Evolutionary conservation across 2,113 vertebrate species (phyloP), one percentile per base, ranked within the genome.

Genomic region (Bettongia penicillata): DNA sequence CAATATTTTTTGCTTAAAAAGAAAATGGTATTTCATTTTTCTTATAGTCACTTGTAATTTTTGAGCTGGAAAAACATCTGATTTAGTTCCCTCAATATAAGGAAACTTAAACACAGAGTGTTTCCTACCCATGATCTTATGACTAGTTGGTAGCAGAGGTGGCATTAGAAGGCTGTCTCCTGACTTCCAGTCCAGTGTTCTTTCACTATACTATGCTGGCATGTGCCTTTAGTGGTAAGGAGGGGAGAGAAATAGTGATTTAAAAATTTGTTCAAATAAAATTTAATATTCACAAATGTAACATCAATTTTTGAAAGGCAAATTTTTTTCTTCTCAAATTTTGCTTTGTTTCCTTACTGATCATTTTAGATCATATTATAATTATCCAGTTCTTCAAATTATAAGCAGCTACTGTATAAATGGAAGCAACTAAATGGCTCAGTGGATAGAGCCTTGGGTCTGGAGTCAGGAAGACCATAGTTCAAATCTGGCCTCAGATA

Each of bases 1-100:
- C 93, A 51, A 8, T 95, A 14, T 93, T 51, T 96, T 96, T 91
- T 92, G 96, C 97, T 93, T 93, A 93, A 68, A 68, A 98, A 55
- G 48, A 96, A 95, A 95, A 53, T 96, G 48, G 61, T 92, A 26
- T 93, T 25, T 24, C 94, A 25, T 94, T 93, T 94, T 48, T 12
- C 31, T 95, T 9, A 93, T 0, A 92, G 28, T 95, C 49, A 92
- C 49, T 94, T 96, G 77, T 84, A 93, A 91, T 91, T 52, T 91
- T 37, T 95, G 92, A 96, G 61, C n/a, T 43, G n/a, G 68, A 84
- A 84, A 43, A n/a, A 3, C 1, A 28, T 57, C 26, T 57, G 57
- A 68, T 68, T 16, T 31, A 84, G 5, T 84, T 84, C 6, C 68
- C 7, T 84, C 68, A 84, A 43, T 43, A 43, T 43, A 43, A 43